A percentile compares a stretch with the other conserved stretches of the same genome.
phyloP scores from a whole-genome alignment of 1,140 invertebrate species.

The Anadara kagoshimensis region DNA sequence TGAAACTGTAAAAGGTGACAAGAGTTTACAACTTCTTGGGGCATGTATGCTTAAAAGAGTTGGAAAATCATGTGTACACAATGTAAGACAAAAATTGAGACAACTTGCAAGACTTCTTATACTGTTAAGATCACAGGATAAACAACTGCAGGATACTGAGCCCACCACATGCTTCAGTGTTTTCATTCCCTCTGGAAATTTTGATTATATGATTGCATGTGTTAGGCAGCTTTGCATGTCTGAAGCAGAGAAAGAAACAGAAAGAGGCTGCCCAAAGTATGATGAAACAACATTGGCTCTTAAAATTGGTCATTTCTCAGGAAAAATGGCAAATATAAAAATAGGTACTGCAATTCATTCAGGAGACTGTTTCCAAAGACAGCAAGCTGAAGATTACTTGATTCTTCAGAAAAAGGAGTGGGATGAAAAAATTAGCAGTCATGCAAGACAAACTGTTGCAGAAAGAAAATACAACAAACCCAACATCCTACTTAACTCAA shows the following conservation, averaged over 20 bases:
- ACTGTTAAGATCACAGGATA: no score
- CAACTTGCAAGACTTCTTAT: no score
- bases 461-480: slow-evolving; percentile 10
- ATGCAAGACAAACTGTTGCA: background rate
- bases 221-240: background rate
- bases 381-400: slow-evolving; percentile 15
- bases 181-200: background rate
- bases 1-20: no score
- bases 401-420: background rate
- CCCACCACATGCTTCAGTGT: no score
- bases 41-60: background rate
- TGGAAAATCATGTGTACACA: background rate
- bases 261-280: slow-evolving; percentile 12
- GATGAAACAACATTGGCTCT: background rate
- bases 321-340: slow-evolving; percentile 9
- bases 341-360: background rate
- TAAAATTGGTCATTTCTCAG: slow-evolving; percentile 9
- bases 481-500: background rate
- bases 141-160: no score
- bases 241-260: background rate
- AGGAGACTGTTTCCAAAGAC: background rate
- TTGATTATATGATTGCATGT: background rate
- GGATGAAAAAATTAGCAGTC: no score
- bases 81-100: slow-evolving; percentile 6
- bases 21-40: background rate